A percentile compares a stretch with the other conserved stretches of the same genome.
Conservation (phyloP, 2,888 invertebrate species). For the Lycocerus yunnanus region DNA sequence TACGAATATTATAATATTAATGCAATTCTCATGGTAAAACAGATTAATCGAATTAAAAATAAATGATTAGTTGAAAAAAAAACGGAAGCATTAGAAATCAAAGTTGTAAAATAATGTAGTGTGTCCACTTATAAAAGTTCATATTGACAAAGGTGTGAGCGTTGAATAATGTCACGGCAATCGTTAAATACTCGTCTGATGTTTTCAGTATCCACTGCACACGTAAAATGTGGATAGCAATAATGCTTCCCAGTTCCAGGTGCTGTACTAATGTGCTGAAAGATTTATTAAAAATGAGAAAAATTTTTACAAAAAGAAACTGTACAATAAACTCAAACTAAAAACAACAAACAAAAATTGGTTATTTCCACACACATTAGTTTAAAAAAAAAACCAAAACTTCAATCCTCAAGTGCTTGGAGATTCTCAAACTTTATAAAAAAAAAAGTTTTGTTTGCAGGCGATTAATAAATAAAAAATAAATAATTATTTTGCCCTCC, state of each 20-base stretch:
- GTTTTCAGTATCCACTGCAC: conserved; percentile 99
- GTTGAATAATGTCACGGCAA: conserved; percentile 99
- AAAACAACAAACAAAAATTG: neutral
- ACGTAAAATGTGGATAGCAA: conserved; percentile 99
- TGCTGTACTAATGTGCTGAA: conserved; percentile 98
- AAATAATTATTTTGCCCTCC: neutral
- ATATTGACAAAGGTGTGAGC: conserved; percentile 99
- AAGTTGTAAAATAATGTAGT: conserved; percentile 1
- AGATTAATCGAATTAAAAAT: neutral
- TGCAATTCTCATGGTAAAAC: neutral
- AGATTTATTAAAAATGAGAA: conserved; percentile 35
- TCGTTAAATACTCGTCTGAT: conserved; percentile 99
- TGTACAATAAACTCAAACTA: neutral
- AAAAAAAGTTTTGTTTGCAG: neutral
- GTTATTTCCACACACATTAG: neutral
- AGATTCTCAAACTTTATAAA: neutral
- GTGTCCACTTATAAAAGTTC: conserved; percentile 88
- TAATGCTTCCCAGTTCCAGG: conserved; percentile 99
- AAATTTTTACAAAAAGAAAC: neutral
- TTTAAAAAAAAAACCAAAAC: neutral
- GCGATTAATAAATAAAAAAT: neutral
- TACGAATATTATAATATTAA: neutral
- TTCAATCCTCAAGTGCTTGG: neutral
- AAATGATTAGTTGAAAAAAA: neutral
- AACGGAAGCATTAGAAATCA: neutral